Conservation (phyloP, 2,888 invertebrate species). For the Patella ulyssiponensis region DNA sequence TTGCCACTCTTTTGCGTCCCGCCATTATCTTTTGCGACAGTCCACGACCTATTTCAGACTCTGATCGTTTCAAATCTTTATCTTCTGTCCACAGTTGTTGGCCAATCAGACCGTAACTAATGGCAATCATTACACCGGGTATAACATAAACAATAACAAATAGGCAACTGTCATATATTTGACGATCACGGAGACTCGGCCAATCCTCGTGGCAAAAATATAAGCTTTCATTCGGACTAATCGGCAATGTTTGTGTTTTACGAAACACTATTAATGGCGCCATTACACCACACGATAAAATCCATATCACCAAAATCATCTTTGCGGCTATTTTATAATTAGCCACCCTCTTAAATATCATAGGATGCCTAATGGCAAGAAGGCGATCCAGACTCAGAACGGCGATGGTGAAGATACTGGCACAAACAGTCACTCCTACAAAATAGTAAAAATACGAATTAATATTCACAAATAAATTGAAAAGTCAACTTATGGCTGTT, state of each 20-base stretch:
- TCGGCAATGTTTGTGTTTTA: conserved; percentile 54
- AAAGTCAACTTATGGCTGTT: too few relatives aligned
- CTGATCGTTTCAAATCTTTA: conserved; percentile 53
- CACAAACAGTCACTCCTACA: conserved; percentile 78
- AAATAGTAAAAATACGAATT: too few relatives aligned
- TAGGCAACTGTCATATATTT: conserved; percentile 80
- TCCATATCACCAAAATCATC: conserved; percentile 79
- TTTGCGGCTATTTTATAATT: conserved; percentile 79
- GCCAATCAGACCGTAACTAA: conserved; percentile 69
- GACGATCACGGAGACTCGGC: conserved; percentile 74
- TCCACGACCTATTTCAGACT: conserved; percentile 53
- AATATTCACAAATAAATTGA: too few relatives aligned
- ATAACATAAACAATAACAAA: conserved; percentile 84
- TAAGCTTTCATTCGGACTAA: conserved; percentile 52
- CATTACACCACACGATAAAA: conserved; percentile 79
- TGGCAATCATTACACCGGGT: conserved; percentile 77
- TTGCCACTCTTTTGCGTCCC: conserved; percentile 82
- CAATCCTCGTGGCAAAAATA: conserved; percentile 80
- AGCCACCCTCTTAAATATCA: conserved; percentile 81
- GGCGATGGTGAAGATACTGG: conserved; percentile 85
- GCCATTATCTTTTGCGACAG: conserved; percentile 73
- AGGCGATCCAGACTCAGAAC: conserved; percentile 83
- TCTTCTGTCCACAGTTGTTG: conserved; percentile 73
- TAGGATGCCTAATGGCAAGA: conserved; percentile 81
- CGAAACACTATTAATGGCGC: conserved; percentile 78